phyloP scores from a whole-genome alignment of 2,797 vertebrate species.

The Taenioides sp. region DNA sequence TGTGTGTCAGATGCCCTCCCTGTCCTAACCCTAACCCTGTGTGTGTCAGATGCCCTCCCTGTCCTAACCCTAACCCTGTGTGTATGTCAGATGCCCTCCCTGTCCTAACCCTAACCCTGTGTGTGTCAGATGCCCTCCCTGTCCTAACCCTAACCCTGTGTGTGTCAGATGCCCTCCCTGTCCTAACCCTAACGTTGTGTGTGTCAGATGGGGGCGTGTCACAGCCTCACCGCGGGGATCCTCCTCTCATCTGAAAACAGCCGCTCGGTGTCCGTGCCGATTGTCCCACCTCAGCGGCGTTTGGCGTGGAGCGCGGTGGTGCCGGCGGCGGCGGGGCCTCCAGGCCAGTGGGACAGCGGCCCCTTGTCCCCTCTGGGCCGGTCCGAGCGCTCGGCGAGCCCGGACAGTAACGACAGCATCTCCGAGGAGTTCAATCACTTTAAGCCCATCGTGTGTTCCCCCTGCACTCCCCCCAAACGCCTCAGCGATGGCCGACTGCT shows the following conservation, averaged over 20 bases:
- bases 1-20: not conserved
- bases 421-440: constrained; percentile 97
- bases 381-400: constrained; percentile 88
- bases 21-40: no score
- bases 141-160: no score
- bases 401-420: constrained; percentile 98
- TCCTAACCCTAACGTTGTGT: not conserved
- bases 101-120: no score
- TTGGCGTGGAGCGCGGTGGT: constrained; percentile 65
- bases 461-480: constrained; percentile 92
- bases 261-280: constrained; percentile 86
- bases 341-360: not conserved
- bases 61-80: no score
- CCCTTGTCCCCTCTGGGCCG: constrained; percentile 43
- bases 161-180: no score
- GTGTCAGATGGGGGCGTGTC: constrained; percentile 31
- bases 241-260: constrained; percentile 90
- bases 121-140: no score
- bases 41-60: no score
- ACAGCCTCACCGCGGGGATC: constrained; percentile 83
- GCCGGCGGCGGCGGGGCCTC: not conserved
- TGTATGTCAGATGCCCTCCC: no score
- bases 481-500: constrained; percentile 88
- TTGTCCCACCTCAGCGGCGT: constrained; percentile 80
- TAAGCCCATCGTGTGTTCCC: constrained; percentile 96